Percentiles rank a stretch among this genome's conserved stretches.
Conservation (phyloP, 1,140 invertebrate species). For the Lethrus apterus region DNA sequence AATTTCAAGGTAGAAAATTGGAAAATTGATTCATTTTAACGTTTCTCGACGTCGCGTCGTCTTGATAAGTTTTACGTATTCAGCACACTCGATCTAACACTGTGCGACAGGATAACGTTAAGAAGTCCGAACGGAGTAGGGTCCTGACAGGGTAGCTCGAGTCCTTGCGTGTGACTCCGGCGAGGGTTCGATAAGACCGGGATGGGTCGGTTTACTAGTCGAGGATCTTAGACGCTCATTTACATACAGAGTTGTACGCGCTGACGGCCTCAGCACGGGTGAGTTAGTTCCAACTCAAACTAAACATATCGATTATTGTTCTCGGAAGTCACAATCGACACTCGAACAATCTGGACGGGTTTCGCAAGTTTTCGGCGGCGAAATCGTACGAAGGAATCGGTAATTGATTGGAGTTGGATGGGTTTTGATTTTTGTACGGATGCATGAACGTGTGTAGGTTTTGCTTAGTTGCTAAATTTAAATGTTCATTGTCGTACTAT, state of each 20-base stretch:
- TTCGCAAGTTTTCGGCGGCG: no score
- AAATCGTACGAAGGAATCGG: no score
- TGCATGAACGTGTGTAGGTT: no score
- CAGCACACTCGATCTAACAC: slow-evolving; percentile 12
- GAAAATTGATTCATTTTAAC: no score
- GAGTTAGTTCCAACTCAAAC: slow-evolving; percentile 12
- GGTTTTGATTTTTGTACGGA: no score
- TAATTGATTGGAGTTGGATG: no score
- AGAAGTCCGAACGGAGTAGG: slow-evolving; percentile 17
- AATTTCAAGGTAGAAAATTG: no score
- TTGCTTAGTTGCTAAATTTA: no score
- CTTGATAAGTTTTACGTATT: no score
- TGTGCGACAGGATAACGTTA: slow-evolving; percentile 13
- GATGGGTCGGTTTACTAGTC: slow-evolving; percentile 19
- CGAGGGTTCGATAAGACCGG: slow-evolving; percentile 20
- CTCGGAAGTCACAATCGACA: slow-evolving; percentile 10
- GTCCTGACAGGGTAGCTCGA: slow-evolving; percentile 17
- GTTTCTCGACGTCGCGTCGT: no score
- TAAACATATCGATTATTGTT: slow-evolving; percentile 14
- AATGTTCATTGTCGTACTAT: no score
- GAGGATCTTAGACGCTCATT: slow-evolving; percentile 19
- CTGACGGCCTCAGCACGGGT: slow-evolving; percentile 7
- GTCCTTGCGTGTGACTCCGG: slow-evolving; percentile 20
- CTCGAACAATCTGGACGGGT: no score
- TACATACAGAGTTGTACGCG: slow-evolving; percentile 19